These are phyloP conservation scores for Porites lobata DNA, from an alignment of 92 coral and sea anemone genomes.

Conservation along the genomic window DNA sequence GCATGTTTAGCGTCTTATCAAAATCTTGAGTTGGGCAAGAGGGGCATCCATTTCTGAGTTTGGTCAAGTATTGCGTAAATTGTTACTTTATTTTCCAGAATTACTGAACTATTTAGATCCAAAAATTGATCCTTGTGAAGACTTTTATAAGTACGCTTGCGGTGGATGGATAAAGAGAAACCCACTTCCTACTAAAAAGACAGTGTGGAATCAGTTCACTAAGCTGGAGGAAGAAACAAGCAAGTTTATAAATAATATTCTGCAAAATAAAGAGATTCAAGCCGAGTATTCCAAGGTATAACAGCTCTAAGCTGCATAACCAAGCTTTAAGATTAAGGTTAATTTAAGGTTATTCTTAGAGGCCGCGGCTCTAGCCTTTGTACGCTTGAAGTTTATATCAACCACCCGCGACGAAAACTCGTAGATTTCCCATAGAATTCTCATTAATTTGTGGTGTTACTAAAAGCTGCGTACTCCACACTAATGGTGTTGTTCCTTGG, in stretches of 20 bases:
- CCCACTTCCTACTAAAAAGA: conserved; percentile 56
- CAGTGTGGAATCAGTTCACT: conserved; percentile 65
- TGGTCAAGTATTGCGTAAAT: background rate
- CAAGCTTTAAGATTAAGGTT: no score
- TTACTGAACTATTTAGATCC: conserved; percentile 58
- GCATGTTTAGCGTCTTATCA: no score
- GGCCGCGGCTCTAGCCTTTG: no score
- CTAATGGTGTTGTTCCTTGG: background rate
- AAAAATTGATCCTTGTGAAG: conserved; percentile 76
- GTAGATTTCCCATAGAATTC: background rate
- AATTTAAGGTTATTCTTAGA: no score
- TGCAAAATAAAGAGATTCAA: conserved; percentile 63
- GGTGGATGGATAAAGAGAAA: conserved; percentile 78
- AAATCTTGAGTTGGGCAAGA: no score
- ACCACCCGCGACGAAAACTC: no score
- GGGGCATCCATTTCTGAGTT: no score
- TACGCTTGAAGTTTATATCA: no score
- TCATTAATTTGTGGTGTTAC: background rate
- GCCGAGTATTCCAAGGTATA: conserved; percentile 67
- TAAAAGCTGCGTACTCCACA: background rate
- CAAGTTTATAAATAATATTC: conserved; percentile 55
- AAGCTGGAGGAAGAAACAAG: conserved; percentile 52
- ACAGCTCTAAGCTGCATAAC: background rate
- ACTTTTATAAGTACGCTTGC: conserved; percentile 77
- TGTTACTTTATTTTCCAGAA: conserved; percentile 31